These are phyloP conservation scores for Gopherus evgoodei DNA, from an alignment of 2,113 vertebrate species.

Conservation along the genomic window DNA sequence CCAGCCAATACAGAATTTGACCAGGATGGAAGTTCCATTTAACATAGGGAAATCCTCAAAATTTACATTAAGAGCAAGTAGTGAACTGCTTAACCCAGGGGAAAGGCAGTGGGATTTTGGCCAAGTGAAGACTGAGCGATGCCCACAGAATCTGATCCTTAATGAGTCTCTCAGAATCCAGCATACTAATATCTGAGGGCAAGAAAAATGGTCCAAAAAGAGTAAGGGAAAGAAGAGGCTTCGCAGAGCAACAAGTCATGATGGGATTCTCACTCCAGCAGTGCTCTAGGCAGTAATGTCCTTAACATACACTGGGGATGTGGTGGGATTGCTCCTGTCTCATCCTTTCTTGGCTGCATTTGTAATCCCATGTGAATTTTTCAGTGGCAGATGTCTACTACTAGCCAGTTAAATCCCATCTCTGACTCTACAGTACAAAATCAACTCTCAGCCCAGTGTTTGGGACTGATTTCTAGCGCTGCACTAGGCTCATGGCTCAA, in stretches of 20 bases:
- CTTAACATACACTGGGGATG: background rate
- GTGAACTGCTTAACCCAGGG: background rate
- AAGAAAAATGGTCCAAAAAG: background rate
- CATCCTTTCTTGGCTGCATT: background rate
- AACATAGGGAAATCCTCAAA: background rate
- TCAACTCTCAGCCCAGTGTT: background rate
- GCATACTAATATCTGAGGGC: background rate
- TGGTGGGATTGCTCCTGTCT: background rate
- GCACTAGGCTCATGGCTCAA: rapidly evolving
- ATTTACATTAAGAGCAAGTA: background rate
- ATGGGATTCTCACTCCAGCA: background rate
- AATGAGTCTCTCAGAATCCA: background rate
- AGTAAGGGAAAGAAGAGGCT: background rate
- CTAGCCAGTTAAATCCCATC: background rate
- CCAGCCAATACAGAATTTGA: background rate
- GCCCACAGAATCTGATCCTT: background rate
- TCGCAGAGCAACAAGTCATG: background rate
- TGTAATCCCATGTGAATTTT: background rate
- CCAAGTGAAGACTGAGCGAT: background rate
- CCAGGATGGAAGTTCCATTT: background rate
- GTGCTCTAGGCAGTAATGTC: background rate
- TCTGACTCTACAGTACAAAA: background rate
- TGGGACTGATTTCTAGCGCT: background rate
- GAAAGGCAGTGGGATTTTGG: background rate
- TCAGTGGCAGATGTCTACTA: rapidly evolving